These are phyloP conservation scores for Drosophila cognata DNA, from an alignment of 2,888 invertebrate species.

Conservation along the genomic window DNA sequence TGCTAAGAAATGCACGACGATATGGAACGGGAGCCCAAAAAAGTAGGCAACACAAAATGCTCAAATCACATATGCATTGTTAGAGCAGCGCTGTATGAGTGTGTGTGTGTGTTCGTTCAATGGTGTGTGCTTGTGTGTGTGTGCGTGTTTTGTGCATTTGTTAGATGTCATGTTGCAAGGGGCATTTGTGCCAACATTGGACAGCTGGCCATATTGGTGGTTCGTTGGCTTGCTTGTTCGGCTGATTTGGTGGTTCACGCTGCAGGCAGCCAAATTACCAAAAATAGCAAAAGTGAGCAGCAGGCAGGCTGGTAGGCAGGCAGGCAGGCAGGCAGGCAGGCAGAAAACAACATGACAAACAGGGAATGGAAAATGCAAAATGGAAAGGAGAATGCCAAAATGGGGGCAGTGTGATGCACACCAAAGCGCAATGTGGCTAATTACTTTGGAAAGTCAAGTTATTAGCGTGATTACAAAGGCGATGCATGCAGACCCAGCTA, in stretches of 20 bases:
- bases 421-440: slow-evolving; percentile 75
- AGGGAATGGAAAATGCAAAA: slow-evolving; percentile 9
- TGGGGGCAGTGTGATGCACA: slow-evolving; percentile 26
- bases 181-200: slow-evolving; percentile 51
- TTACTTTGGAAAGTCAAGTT: slow-evolving; percentile 80
- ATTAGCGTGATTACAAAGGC: slow-evolving; percentile 81
- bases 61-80: slow-evolving; percentile 5
- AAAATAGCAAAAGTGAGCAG: slow-evolving; percentile 56
- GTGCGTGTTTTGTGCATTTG: slow-evolving; percentile 62
- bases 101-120: background rate
- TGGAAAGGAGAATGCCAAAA: slow-evolving; percentile 12
- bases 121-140: slow-evolving; percentile 3
- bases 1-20: slow-evolving; percentile 33
- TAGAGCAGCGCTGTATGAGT: background rate
- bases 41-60: slow-evolving; percentile 46
- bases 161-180: slow-evolving; percentile 67
- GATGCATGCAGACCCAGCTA: slow-evolving; percentile 37
- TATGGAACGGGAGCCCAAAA: slow-evolving; percentile 27
- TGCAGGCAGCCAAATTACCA: slow-evolving; percentile 67
- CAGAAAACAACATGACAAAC: slow-evolving; percentile 43
- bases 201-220: slow-evolving; percentile 40
- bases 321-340: background rate
- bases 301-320: slow-evolving; percentile 7
- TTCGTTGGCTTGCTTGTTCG: slow-evolving; percentile 25
- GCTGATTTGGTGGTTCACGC: slow-evolving; percentile 56